Conservation (phyloP, 2,797 vertebrate species). For the Argentina silus region DNA sequence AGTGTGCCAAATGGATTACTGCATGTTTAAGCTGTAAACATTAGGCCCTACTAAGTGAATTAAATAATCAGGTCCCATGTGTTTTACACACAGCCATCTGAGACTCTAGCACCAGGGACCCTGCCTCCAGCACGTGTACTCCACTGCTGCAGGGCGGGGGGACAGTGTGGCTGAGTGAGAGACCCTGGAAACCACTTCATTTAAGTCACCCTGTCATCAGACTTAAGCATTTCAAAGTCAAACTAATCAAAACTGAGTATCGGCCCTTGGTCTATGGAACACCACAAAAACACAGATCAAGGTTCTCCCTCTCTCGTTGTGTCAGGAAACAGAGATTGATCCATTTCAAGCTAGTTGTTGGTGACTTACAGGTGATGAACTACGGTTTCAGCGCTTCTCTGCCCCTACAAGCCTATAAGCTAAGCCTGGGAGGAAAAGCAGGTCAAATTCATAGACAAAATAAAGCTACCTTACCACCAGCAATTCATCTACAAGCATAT, state of each 20-base stretch:
- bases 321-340: conserved; percentile 81
- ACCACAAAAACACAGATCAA: background rate
- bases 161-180: background rate
- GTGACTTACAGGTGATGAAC: conserved; percentile 91
- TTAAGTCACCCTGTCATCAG: background rate
- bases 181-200: conserved; percentile 14
- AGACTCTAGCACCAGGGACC: conserved; percentile 22
- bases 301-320: background rate
- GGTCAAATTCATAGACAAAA: conserved; percentile 87
- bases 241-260: background rate
- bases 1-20: conserved; percentile 56
- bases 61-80: conserved; percentile 47
- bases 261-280: background rate
- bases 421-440: conserved; percentile 92
- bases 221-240: background rate
- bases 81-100: conserved; percentile 39
- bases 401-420: conserved; percentile 90
- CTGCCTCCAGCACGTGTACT: background rate
- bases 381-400: conserved; percentile 89
- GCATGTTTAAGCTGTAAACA: conserved; percentile 40
- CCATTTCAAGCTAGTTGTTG: conserved; percentile 79
- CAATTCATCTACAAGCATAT: conserved; percentile 40
- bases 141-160: background rate
- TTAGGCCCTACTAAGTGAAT: conserved; percentile 49
- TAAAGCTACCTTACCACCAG: conserved; percentile 72